Evolutionary conservation across 1,140 invertebrate genomes (phyloP), one percentile per base, ranked within the genome.

Genomic region (Holotrichia oblita): DNA sequence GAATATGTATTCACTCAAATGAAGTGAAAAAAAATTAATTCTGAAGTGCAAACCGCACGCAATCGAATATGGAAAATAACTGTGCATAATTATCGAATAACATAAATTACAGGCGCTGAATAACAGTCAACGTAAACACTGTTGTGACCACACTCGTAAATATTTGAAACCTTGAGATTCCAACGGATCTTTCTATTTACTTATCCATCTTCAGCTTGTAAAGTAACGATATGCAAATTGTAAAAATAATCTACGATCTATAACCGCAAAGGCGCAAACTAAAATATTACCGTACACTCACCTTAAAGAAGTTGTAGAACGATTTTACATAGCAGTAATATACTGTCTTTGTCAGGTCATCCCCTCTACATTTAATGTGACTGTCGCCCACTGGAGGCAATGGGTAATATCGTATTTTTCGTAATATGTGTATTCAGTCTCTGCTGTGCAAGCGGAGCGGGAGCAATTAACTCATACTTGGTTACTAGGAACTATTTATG

Each of bases 211-310:
- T 55, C 17, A 14, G n/a, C 14, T 55, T 55, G 17, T 55, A 55
- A 55, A 55, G 48, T 17, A 55, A 17, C 12, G 48, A 55, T 55
- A 55, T 55, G 48, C 48, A 55, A 55, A 55, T 55, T 55, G 17
- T 55, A 55, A 55, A 55, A 55, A 55, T 55, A 14, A 55, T 55
- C 48, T 2, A 55, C 48, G 48, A 14, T 55, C 12, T 55, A 14
- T 55, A 55, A 55, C 48, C 17, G 48, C 14, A 55, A 55, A 55
- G 17, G 48, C 48, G 12, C 17, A 55, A 55, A n/a, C n/a, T 55
- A 55, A 55, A 55, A 55, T 55, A 55, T 55, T 55, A 55, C 48
- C 48, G 48, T 55, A n/a, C n/a, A n/a, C n/a, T n/a, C n/a, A n/a
- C n/a, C n/a, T n/a, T n/a, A n/a, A n/a, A n/a, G n/a, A n/a, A n/a